phyloP scores from a whole-genome alignment of 2,797 vertebrate genomes.

The Melanotaenia nigrans region DNA sequence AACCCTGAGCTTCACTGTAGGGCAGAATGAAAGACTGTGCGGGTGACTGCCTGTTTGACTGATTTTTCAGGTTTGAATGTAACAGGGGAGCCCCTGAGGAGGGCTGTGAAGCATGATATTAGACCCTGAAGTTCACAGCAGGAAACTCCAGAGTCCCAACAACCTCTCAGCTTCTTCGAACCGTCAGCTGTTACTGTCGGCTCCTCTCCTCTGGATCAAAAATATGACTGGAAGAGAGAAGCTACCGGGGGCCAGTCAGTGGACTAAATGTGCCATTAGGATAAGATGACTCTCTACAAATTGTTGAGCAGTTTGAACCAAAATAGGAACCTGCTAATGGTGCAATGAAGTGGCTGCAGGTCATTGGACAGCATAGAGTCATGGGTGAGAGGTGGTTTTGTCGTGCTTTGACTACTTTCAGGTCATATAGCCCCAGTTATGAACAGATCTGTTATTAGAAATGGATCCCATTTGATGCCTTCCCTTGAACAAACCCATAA shows the following conservation, averaged over 20 bases:
- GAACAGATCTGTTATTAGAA: not conserved
- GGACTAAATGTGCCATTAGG: constrained; percentile 30
- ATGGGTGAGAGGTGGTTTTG: not conserved
- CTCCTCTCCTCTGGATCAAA: constrained; percentile 57
- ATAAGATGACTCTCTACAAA: constrained; percentile 13
- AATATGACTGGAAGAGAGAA: constrained; percentile 25
- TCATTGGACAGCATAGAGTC: constrained; percentile 4
- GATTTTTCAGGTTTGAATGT: constrained; percentile 44
- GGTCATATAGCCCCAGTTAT: not conserved
- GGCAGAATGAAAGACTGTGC: constrained; percentile 25
- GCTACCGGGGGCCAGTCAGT: constrained; percentile 15
- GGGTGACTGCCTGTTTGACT: constrained; percentile 40
- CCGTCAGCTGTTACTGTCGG: constrained; percentile 55
- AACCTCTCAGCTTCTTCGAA: constrained; percentile 49
- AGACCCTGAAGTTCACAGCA: constrained; percentile 47
- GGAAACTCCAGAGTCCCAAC: constrained; percentile 49
- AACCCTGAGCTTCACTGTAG: constrained; percentile 42
- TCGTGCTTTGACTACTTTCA: not conserved
- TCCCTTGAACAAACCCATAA: not conserved
- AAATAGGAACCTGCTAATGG: constrained; percentile 10
- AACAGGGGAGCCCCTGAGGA: constrained; percentile 36
- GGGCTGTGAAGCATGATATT: constrained; percentile 69
- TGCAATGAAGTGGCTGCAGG: constrained; percentile 3
- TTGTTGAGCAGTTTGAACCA: constrained; percentile 9
- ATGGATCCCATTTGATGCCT: not conserved